phyloP scores from a whole-genome alignment of 2,113 vertebrate species.

The Ctenodactylus gundi region DNA sequence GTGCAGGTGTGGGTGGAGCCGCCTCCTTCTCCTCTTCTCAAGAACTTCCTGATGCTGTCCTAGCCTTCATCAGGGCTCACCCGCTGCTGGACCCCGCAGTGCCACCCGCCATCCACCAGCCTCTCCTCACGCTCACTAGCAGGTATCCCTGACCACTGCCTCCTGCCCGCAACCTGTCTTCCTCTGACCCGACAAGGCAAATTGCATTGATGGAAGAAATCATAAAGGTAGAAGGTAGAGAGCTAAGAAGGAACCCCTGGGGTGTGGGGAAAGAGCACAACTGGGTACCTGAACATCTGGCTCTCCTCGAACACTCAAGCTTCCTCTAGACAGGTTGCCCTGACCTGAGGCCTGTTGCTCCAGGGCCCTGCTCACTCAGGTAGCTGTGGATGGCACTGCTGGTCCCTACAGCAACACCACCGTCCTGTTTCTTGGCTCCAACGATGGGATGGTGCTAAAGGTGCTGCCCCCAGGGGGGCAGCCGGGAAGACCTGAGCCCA shows the following conservation, averaged over 20 bases:
- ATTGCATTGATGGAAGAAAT: not conserved
- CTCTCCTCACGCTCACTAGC: constrained; percentile 93
- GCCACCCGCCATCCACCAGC: constrained; percentile 87
- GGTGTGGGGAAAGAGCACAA: not conserved
- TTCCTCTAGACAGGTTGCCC: not conserved
- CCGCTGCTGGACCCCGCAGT: constrained; percentile 94
- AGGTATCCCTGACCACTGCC: constrained; percentile 78
- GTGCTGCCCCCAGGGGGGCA: constrained; percentile 85
- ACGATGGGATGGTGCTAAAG: constrained; percentile 92
- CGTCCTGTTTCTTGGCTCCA: constrained; percentile 92
- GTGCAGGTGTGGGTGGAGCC: constrained; percentile 89
- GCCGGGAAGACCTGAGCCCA: constrained; percentile 79
- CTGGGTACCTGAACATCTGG: too few relatives aligned
- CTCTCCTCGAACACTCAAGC: not conserved
- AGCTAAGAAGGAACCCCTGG: too few relatives aligned
- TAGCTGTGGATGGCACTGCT: constrained; percentile 90
- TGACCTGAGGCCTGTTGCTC: not conserved
- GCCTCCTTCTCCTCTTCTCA: constrained; percentile 86
- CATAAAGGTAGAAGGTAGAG: not conserved
- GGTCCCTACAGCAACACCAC: constrained; percentile 90
- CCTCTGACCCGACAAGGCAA: not conserved
- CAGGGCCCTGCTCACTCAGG: constrained; percentile 92
- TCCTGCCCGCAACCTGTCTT: not conserved
- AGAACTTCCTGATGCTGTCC: constrained; percentile 92
- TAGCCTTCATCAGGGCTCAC: constrained; percentile 96